phyloP scores from a whole-genome alignment of 2,797 vertebrate genomes.

The Hyperoplus immaculatus region DNA sequence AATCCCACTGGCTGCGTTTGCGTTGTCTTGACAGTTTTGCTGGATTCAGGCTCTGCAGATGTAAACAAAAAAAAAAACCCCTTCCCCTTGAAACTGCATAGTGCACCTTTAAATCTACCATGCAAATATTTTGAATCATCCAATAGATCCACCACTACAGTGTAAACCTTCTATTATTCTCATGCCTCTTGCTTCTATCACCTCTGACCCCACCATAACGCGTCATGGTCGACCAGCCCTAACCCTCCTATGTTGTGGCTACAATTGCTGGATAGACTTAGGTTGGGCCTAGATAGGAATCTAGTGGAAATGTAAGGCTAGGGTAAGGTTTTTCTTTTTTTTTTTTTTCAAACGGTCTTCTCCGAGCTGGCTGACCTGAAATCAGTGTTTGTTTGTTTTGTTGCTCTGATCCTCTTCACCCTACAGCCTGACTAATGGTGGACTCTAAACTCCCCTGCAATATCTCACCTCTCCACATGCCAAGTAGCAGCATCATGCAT shows the following conservation, averaged over 20 bases:
- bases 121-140: slow-evolving; percentile 34
- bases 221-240: background rate
- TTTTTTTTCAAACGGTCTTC: background rate
- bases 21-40: no score
- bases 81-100: no score
- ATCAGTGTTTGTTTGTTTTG: background rate
- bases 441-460: slow-evolving; percentile 1
- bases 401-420: slow-evolving; percentile 7
- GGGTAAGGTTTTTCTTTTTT: background rate
- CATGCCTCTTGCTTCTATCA: slow-evolving; percentile 24
- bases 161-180: slow-evolving; percentile 18
- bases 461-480: slow-evolving; percentile 26
- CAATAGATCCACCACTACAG: slow-evolving; percentile 18
- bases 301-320: slow-evolving; percentile 29
- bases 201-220: slow-evolving; percentile 34
- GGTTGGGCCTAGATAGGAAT: slow-evolving; percentile 44
- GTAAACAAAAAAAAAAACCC: no score
- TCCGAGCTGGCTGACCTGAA: slow-evolving; percentile 23
- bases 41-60: no score
- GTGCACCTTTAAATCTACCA: slow-evolving; percentile 14
- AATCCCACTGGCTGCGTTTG: no score
- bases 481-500: slow-evolving; percentile 19
- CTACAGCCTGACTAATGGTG: slow-evolving; percentile 7
- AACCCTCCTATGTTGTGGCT: slow-evolving; percentile 35
- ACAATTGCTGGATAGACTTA: slow-evolving; percentile 54